These are phyloP conservation scores for Apteryx owenii DNA, from an alignment of 2,113 vertebrate species.

Conservation along the genomic window DNA sequence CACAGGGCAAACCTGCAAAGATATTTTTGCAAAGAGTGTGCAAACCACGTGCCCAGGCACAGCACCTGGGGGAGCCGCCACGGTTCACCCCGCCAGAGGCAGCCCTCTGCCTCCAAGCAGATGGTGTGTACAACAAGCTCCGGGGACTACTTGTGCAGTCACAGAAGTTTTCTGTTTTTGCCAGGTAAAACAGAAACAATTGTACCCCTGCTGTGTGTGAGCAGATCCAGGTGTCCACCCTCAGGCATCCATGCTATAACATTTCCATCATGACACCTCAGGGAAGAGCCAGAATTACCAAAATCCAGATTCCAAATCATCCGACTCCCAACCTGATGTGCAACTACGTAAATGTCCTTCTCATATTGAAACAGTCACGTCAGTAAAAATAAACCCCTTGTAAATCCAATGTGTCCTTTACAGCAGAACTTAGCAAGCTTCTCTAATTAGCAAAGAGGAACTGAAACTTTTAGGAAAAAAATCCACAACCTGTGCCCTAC, in stretches of 20 bases:
- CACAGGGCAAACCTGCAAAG: background rate
- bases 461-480: background rate
- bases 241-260: background rate
- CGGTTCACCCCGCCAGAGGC: background rate
- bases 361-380: background rate
- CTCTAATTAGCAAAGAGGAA: background rate
- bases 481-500: background rate
- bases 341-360: background rate
- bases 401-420: background rate
- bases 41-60: background rate
- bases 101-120: background rate
- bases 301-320: background rate
- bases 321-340: background rate
- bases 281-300: background rate
- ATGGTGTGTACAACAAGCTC: background rate
- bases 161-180: background rate
- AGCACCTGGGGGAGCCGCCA: fast-evolving
- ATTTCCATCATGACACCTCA: background rate
- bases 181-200: background rate
- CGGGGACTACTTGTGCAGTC: background rate
- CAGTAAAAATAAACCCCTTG: background rate
- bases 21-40: background rate
- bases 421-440: background rate
- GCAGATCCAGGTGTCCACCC: background rate
- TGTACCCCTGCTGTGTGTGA: background rate